Percentiles rank a stretch among this genome's conserved stretches.
These are phyloP conservation scores for Bugulina stolonifera DNA, from an alignment of 2,888 invertebrate species.

Conservation along the genomic window DNA sequence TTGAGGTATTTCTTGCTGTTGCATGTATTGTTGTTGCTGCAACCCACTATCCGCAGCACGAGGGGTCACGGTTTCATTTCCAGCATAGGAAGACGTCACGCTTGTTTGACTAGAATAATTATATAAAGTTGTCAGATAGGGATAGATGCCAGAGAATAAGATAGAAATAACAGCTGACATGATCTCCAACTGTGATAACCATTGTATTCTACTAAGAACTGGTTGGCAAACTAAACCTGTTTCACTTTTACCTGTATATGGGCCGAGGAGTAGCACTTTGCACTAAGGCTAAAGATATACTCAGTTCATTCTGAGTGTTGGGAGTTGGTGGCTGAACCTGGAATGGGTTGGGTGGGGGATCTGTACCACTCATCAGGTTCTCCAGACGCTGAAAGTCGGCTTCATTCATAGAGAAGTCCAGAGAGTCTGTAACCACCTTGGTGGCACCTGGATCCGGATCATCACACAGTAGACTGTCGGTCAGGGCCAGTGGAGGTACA, in stretches of 20 bases:
- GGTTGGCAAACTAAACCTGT: too few relatives aligned
- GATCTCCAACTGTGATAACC: too few relatives aligned
- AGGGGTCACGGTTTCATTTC: neutral
- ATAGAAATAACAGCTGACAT: too few relatives aligned
- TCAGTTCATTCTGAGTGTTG: neutral
- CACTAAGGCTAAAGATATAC: neutral
- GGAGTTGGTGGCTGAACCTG: neutral
- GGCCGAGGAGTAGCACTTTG: constrained; percentile 1
- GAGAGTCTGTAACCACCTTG: constrained; percentile 2
- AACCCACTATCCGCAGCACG: neutral
- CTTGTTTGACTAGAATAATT: neutral
- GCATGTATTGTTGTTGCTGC: constrained; percentile 1
- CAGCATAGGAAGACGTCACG: constrained; percentile 1
- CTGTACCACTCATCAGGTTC: neutral
- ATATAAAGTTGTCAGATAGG: too few relatives aligned
- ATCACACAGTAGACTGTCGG: constrained; percentile 12
- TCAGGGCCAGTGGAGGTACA: constrained; percentile 7
- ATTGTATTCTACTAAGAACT: too few relatives aligned
- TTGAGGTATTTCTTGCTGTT: neutral
- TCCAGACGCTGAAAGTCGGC: neutral
- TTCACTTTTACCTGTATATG: constrained; percentile 1
- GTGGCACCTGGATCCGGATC: neutral
- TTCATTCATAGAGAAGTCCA: constrained; percentile 12
- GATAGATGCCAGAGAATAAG: too few relatives aligned
- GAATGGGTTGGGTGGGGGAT: neutral